Base-by-base conservation (phyloP, 2,888 invertebrate species). In the Caenorhabditis zanzibari region DNA sequence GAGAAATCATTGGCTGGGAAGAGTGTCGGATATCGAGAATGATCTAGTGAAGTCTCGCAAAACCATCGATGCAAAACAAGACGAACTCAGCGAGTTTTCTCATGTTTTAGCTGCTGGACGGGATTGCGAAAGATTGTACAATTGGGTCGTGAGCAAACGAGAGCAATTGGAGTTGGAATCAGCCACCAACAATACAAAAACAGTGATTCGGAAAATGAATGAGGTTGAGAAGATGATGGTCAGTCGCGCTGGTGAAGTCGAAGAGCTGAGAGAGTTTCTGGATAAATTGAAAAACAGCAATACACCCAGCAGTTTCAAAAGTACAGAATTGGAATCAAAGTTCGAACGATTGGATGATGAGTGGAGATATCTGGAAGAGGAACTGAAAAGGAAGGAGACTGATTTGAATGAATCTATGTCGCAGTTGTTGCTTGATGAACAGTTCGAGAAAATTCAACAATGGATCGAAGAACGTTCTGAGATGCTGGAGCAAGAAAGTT, bases 211-310 rank as follows among this genome's bases (percentile, higher is more conserved):
- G 24, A 54, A 49, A 63, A 81, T 81, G 81, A 64, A 64, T 12
- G 81, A 81, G 63, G 71, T 81, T 12, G 81, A 81, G n/a, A 81
- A 81, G 47, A 81, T 81, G 81, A 75, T 75, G 81, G 56, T 56
- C 7, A 75, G 71, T 44, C 41, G 81, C 6, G 26, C 10, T 0
- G 47, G 47, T 1, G 81, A 81, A 47, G 58, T 81, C 3, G 75
- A 75, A 2, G 56, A 75, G 24, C 14, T 75, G 3, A 26, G 75
- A 35, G 58, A 68, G 2, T 75, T 75, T n/a, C 3, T 75, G n/a
- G 58, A 75, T 0, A 64, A 69, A 47, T 28, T 75, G 56, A 61
- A 41, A 16, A 28, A 9, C 12, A 49, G 28, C 26, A 10, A 47
- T 10, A 69, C 41, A 22, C 69, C 75, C 14, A 63, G 41, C 22